These are phyloP conservation scores for Micropoecilia bifurca DNA, from an alignment of 2,797 vertebrate species.

Conservation along the genomic window DNA sequence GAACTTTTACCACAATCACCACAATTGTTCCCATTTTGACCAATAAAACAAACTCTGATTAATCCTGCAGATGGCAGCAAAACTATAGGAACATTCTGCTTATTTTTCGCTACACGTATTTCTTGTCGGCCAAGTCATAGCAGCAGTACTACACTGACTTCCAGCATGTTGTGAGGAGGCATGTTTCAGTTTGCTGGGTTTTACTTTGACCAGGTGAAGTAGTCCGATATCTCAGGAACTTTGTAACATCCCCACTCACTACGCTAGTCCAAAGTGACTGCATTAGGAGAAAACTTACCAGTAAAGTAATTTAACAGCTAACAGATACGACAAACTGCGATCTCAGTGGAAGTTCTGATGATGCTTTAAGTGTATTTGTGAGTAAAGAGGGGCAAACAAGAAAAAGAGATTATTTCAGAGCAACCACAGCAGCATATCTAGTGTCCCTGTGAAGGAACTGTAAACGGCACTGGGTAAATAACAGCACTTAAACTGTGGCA, in stretches of 20 bases:
- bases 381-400: slow-evolving; percentile 12
- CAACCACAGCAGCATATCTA: slow-evolving; percentile 45
- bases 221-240: neutral
- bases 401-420: slow-evolving; percentile 46
- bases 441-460: slow-evolving; percentile 61
- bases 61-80: neutral
- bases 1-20: too few relatives aligned
- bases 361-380: slow-evolving; percentile 12
- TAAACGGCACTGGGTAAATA: slow-evolving; percentile 46
- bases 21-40: neutral
- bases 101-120: neutral
- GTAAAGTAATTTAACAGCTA: slow-evolving; percentile 12
- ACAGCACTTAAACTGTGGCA: slow-evolving; percentile 50
- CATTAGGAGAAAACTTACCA: slow-evolving; percentile 13
- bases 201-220: neutral
- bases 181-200: neutral
- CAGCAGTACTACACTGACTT: too few relatives aligned
- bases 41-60: neutral
- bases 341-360: neutral
- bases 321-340: slow-evolving; percentile 21
- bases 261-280: slow-evolving; percentile 6
- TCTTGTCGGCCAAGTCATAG: neutral
- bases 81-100: neutral
- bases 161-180: neutral
- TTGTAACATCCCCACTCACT: neutral